A percentile compares a stretch with the other conserved stretches of the same genome.
Evolutionary conservation across 2,888 invertebrate species (phyloP).

Genomic region (Limnephilus auricula): DNA sequence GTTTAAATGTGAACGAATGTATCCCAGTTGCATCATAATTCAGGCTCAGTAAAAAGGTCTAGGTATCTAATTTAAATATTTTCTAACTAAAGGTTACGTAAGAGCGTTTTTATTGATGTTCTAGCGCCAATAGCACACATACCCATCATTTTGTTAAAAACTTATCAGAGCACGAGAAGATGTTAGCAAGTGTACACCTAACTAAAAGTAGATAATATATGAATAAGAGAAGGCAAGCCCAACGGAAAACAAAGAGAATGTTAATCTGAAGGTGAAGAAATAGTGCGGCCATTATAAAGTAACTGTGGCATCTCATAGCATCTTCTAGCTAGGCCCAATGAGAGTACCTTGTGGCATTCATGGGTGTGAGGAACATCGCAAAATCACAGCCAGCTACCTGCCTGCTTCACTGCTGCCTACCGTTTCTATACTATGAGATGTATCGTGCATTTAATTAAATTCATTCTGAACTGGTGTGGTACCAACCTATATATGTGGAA

Average conservation of each 20-base stretch:
- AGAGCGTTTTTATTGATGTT: too few relatives aligned
- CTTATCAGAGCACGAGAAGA: neutral
- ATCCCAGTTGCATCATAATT: too few relatives aligned
- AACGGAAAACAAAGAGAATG: slow-evolving; percentile 35
- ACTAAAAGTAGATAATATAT: neutral
- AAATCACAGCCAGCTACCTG: neutral
- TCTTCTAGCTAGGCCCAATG: neutral
- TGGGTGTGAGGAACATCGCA: slow-evolving; percentile 22
- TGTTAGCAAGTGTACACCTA: neutral
- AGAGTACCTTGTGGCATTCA: slow-evolving; percentile 29
- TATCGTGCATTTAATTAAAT: neutral
- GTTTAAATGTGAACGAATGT: too few relatives aligned
- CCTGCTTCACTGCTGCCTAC: neutral
- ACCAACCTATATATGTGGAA: neutral
- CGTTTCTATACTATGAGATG: neutral
- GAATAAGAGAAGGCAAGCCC: neutral
- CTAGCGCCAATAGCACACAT: neutral
- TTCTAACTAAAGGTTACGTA: too few relatives aligned
- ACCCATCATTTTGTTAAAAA: neutral
- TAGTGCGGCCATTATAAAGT: neutral
- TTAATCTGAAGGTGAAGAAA: slow-evolving; percentile 32
- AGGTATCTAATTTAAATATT: too few relatives aligned
- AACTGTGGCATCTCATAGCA: neutral
- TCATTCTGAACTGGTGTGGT: neutral
- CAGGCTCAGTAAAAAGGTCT: too few relatives aligned